Evolutionary conservation across 1,140 invertebrate genomes (phyloP).

Genomic region (Psilanteris sp.): DNA sequence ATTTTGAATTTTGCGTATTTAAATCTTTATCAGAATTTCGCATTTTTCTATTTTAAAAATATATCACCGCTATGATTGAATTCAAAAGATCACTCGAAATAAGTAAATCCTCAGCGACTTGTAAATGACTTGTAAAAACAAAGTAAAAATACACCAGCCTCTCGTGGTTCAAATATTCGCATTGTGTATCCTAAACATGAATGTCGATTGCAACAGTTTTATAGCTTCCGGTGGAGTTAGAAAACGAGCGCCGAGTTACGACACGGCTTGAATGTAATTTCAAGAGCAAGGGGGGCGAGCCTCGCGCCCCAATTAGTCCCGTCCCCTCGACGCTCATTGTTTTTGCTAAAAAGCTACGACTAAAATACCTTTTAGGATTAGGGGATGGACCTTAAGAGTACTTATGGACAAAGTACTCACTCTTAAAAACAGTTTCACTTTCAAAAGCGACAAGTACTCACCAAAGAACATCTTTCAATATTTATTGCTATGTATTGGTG

Average conservation of each 20-base stretch:
- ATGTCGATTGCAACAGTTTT: slow-evolving; percentile 29
- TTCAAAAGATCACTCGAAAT: background rate
- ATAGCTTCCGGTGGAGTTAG: slow-evolving; percentile 27
- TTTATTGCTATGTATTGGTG: no score
- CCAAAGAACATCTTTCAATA: slow-evolving; percentile 7
- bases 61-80: no score
- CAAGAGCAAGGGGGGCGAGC: slow-evolving; percentile 12
- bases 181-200: background rate
- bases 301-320: slow-evolving; percentile 27
- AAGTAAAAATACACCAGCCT: no score
- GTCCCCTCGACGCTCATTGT: slow-evolving; percentile 34
- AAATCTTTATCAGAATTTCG: no score
- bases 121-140: slow-evolving; percentile 10
- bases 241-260: slow-evolving; percentile 5
- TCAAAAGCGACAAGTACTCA: slow-evolving; percentile 25
- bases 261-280: slow-evolving; percentile 6
- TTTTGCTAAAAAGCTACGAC: slow-evolving; percentile 11
- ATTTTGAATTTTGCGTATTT: no score
- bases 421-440: slow-evolving; percentile 24
- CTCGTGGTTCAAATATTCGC: slow-evolving; percentile 2
- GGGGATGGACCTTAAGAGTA: slow-evolving; percentile 25
- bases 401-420: slow-evolving; percentile 4
- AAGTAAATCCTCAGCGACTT: background rate
- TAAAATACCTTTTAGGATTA: slow-evolving; percentile 14
- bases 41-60: no score